A percentile compares a stretch with the other conserved stretches of the same genome.
phyloP scores from a whole-genome alignment of 2,113 vertebrate genomes.

The Onychostruthus taczanowskii region DNA sequence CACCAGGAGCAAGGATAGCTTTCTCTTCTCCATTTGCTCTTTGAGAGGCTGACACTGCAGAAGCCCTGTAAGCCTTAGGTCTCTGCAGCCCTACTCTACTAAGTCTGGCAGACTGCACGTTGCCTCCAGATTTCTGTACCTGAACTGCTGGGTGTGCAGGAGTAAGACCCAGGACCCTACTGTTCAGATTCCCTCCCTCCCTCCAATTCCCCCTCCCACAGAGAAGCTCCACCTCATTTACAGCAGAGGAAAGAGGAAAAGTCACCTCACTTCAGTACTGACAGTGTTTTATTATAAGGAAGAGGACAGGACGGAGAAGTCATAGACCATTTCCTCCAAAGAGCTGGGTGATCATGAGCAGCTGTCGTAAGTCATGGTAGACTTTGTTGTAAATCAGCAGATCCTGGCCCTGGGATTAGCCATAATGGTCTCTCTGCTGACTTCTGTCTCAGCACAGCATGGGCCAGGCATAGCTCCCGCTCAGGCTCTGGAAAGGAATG shows the following conservation, averaged over 20 bases:
- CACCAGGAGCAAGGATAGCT: background rate
- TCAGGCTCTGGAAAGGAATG: background rate
- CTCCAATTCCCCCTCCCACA: background rate
- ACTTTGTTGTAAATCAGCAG: background rate
- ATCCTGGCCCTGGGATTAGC: background rate
- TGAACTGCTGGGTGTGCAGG: background rate
- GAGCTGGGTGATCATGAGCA: background rate
- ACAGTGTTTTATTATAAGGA: background rate
- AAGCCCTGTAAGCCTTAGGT: background rate
- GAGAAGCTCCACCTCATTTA: background rate
- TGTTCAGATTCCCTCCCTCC: background rate
- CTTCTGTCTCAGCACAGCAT: background rate
- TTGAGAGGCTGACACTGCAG: background rate
- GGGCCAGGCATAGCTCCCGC: background rate
- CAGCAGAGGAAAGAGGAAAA: background rate
- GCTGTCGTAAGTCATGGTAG: accelerated
- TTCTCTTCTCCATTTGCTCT: background rate
- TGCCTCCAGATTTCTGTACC: background rate
- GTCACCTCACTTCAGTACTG: background rate
- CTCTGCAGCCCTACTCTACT: background rate
- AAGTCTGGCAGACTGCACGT: background rate
- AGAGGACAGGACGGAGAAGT: background rate
- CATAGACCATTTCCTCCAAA: background rate
- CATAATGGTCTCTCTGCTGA: background rate
- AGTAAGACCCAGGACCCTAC: background rate